These are phyloP conservation scores for Misgurnus mizolepis DNA, from an alignment of 2,113 vertebrate genomes.

Conservation along the genomic window DNA sequence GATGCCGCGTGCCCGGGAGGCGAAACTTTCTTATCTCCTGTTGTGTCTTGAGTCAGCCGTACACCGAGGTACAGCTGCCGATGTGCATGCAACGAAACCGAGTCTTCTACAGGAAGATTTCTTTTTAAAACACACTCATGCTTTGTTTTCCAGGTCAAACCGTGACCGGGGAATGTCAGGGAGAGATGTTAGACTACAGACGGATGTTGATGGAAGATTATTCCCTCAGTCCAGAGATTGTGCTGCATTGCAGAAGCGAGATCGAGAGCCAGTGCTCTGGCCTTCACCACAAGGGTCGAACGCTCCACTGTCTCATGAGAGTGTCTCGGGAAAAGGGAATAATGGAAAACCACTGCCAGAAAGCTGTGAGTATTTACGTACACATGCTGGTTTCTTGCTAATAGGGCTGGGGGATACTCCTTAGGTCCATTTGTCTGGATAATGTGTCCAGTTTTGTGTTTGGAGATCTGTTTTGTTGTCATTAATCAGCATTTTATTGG, in stretches of 20 bases:
- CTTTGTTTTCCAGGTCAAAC: slow-evolving; percentile 77
- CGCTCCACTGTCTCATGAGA: slow-evolving; percentile 95
- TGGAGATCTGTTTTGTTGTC: too few relatives aligned
- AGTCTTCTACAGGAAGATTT: too few relatives aligned
- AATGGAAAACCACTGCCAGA: slow-evolving; percentile 85
- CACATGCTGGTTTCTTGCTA: not conserved
- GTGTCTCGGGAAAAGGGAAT: slow-evolving; percentile 83
- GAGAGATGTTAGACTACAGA: slow-evolving; percentile 95
- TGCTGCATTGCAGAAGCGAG: slow-evolving; percentile 91
- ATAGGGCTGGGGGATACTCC: not conserved
- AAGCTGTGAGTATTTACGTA: slow-evolving; percentile 79
- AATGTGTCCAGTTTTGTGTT: too few relatives aligned
- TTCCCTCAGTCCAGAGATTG: slow-evolving; percentile 94
- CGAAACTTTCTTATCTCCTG: slow-evolving; percentile 93
- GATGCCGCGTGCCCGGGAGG: slow-evolving; percentile 89
- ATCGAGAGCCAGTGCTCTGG: slow-evolving; percentile 94
- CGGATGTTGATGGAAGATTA: slow-evolving; percentile 99
- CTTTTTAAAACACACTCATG: not conserved
- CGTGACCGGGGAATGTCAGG: slow-evolving; percentile 95
- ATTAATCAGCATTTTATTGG: too few relatives aligned
- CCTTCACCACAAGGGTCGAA: slow-evolving; percentile 92
- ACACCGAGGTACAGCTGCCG: slow-evolving; percentile 80
- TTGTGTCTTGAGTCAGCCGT: slow-evolving; percentile 94
- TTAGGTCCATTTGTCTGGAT: too few relatives aligned
- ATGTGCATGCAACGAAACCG: too few relatives aligned